phyloP scores from a whole-genome alignment of 2,797 vertebrate genomes.

The Austrolebias charrua region DNA sequence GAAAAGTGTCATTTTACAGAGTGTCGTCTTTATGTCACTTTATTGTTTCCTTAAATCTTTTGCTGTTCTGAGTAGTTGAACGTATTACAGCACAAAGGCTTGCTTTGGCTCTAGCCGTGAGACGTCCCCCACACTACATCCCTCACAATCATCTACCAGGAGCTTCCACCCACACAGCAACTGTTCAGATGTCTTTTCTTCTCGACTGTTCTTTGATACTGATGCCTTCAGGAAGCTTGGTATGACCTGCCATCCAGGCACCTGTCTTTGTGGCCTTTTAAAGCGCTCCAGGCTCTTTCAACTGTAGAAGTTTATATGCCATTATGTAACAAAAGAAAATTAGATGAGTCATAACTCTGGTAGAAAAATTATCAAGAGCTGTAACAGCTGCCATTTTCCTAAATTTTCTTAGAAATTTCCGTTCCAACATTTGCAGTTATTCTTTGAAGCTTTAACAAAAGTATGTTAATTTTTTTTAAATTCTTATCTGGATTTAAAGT shows the following conservation, averaged over 20 bases:
- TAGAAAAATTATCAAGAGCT: not conserved
- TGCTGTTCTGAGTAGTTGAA: conserved; percentile 35
- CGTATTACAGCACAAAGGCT: conserved; percentile 27
- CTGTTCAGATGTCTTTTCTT: conserved; percentile 64
- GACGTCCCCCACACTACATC: conserved; percentile 66
- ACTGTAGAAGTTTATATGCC: not conserved
- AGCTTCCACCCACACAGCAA: conserved; percentile 73
- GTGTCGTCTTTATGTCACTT: not conserved
- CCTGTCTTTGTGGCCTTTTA: conserved; percentile 2
- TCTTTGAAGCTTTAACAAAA: not conserved
- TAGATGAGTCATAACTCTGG: not conserved
- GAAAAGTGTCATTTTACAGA: no score
- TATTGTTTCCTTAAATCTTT: conserved; percentile 2
- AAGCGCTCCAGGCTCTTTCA: conserved; percentile 2
- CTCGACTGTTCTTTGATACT: conserved; percentile 45
- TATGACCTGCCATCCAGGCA: conserved; percentile 11
- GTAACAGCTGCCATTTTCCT: not conserved
- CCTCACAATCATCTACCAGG: conserved; percentile 62
- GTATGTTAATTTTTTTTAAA: no score
- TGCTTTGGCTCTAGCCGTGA: conserved; percentile 49
- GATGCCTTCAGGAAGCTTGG: conserved; percentile 27
- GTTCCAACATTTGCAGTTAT: not conserved
- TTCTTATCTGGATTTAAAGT: not conserved
- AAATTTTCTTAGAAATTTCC: not conserved
- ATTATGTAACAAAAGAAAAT: conserved; percentile 12